Conservation (phyloP, 1,140 invertebrate species). For the Lutraria rhynchaena region DNA sequence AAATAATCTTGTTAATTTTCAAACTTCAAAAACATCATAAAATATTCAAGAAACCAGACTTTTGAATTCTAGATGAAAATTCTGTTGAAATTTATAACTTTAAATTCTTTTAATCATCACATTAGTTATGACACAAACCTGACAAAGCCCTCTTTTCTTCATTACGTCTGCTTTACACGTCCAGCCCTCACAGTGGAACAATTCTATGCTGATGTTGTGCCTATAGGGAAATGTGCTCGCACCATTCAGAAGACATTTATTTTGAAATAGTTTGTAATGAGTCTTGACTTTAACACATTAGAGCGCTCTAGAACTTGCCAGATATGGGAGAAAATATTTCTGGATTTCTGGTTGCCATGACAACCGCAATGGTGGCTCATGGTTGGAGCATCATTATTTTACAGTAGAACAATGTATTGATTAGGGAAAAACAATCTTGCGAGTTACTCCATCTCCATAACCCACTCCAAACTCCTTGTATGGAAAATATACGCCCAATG, state of each 20-base stretch:
- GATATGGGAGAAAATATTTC: slow-evolving; percentile 44
- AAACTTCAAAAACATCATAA: too few relatives aligned
- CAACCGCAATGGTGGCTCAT: slow-evolving; percentile 9
- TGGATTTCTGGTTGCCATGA: slow-evolving; percentile 12
- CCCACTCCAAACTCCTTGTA: background rate
- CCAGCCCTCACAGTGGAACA: background rate
- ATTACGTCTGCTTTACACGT: background rate
- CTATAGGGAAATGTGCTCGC: slow-evolving; percentile 25
- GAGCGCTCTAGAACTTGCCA: slow-evolving; percentile 17
- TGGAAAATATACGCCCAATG: background rate
- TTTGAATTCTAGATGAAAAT: too few relatives aligned
- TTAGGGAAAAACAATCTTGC: slow-evolving; percentile 36
- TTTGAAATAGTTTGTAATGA: slow-evolving; percentile 45
- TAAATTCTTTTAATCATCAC: too few relatives aligned
- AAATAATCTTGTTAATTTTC: too few relatives aligned
- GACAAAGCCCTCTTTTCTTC: background rate
- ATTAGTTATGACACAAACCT: too few relatives aligned
- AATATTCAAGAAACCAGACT: background rate
- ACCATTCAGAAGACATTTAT: slow-evolving; percentile 29
- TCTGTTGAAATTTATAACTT: too few relatives aligned
- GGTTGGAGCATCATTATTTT: slow-evolving; percentile 36
- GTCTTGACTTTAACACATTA: slow-evolving; percentile 51
- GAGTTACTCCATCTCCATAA: slow-evolving; percentile 27
- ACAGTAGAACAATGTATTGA: slow-evolving; percentile 54
- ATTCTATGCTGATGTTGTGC: background rate